Conservation (phyloP, 2,113 vertebrate genomes). For the Ammospiza caudacuta region DNA sequence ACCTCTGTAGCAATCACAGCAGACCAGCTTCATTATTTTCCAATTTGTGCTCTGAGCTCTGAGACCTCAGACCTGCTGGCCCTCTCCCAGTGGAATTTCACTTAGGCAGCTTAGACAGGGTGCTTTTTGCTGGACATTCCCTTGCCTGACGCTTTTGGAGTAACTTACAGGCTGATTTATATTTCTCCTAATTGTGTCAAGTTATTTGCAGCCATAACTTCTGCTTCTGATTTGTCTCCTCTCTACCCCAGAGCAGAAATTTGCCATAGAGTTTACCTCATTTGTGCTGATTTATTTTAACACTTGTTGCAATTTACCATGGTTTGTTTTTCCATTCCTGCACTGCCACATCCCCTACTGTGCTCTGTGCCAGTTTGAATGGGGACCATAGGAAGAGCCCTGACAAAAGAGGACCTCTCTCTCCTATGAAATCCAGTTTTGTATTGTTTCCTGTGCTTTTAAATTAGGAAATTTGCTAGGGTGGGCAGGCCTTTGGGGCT, state of each 20-base stretch:
- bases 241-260: background rate
- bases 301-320: background rate
- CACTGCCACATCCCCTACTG: background rate
- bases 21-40: slow-evolving; percentile 46
- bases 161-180: background rate
- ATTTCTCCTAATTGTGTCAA: background rate
- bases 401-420: background rate
- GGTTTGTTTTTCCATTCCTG: background rate
- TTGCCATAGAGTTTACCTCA: background rate
- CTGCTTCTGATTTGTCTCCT: background rate
- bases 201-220: background rate
- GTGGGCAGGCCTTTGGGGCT: background rate
- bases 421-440: background rate
- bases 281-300: background rate
- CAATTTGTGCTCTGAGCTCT: slow-evolving; percentile 9
- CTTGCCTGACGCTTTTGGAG: background rate
- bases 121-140: background rate
- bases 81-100: background rate
- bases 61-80: background rate
- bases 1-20: background rate
- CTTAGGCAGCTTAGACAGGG: background rate
- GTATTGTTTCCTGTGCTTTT: background rate
- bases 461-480: background rate
- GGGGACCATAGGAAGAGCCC: background rate
- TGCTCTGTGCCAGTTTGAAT: background rate